A percentile compares a stretch with the other conserved stretches of the same genome.
These are phyloP conservation scores for Miniopterus natalensis DNA, from an alignment of 2,113 vertebrate genomes.

Conservation along the genomic window DNA sequence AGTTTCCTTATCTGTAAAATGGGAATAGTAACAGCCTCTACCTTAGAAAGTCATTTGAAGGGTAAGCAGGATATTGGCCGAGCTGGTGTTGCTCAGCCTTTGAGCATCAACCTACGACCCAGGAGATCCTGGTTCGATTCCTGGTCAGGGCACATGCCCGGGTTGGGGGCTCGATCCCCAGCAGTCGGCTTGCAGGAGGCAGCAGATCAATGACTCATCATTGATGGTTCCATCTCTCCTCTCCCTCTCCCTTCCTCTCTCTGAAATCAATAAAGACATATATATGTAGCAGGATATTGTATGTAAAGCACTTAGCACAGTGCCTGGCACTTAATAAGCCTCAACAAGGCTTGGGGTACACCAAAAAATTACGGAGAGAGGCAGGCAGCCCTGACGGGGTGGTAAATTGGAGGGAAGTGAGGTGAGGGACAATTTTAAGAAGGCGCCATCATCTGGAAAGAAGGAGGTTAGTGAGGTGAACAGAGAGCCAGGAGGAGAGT, in stretches of 20 bases:
- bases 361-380: neutral
- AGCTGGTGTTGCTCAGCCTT: too few relatives aligned
- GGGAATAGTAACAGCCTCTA: neutral
- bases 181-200: too few relatives aligned
- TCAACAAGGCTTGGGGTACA: neutral
- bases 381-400: neutral
- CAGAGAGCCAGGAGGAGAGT: neutral
- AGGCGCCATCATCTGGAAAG: neutral
- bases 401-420: neutral
- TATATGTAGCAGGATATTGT: neutral
- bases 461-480: neutral
- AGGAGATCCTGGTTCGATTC: too few relatives aligned
- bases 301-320: neutral
- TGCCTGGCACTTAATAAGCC: neutral
- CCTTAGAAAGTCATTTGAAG: slow-evolving; percentile 31
- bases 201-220: too few relatives aligned
- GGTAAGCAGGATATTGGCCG: neutral
- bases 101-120: too few relatives aligned
- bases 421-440: neutral
- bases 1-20: slow-evolving; percentile 10
- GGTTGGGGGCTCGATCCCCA: too few relatives aligned
- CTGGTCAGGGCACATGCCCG: too few relatives aligned
- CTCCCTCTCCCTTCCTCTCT: too few relatives aligned
- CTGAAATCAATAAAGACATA: too few relatives aligned
- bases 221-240: too few relatives aligned